Conservation (phyloP, 2,113 vertebrate genomes). For the Macrotus californicus region DNA sequence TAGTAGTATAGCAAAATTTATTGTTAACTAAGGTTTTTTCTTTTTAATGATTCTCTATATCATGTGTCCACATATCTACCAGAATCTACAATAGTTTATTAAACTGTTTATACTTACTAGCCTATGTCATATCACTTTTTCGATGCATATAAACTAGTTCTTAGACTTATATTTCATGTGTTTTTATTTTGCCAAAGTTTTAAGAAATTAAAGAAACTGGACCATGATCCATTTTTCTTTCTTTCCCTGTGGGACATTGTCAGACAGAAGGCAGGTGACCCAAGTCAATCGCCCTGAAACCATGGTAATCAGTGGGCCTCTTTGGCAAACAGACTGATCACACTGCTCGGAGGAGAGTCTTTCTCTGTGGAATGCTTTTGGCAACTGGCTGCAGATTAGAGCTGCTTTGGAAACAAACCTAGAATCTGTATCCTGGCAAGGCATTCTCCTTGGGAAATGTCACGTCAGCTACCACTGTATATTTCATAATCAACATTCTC, state of each 20-base stretch:
- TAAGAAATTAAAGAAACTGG: background rate
- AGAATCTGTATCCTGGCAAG: background rate
- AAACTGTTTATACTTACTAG: background rate
- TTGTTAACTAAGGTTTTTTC: background rate
- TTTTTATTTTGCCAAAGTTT: background rate
- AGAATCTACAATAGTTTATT: background rate
- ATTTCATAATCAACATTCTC: background rate
- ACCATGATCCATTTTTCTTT: background rate
- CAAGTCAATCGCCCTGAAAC: slow-evolving; percentile 29
- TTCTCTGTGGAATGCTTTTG: background rate
- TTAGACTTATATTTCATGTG: background rate
- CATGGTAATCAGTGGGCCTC: background rate
- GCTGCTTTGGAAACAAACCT: background rate
- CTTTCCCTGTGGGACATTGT: background rate
- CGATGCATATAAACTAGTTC: background rate
- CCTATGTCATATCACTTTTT: background rate
- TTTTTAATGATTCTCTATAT: background rate
- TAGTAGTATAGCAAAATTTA: background rate
- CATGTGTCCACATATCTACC: background rate
- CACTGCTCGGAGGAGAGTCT: background rate
- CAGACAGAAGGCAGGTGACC: background rate
- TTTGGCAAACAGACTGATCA: slow-evolving; percentile 24
- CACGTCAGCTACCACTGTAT: background rate
- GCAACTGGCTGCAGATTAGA: background rate
- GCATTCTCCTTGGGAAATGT: background rate